Base-by-base conservation (phyloP, 2,888 invertebrate genomes). In the Embidobia sp. region DNA sequence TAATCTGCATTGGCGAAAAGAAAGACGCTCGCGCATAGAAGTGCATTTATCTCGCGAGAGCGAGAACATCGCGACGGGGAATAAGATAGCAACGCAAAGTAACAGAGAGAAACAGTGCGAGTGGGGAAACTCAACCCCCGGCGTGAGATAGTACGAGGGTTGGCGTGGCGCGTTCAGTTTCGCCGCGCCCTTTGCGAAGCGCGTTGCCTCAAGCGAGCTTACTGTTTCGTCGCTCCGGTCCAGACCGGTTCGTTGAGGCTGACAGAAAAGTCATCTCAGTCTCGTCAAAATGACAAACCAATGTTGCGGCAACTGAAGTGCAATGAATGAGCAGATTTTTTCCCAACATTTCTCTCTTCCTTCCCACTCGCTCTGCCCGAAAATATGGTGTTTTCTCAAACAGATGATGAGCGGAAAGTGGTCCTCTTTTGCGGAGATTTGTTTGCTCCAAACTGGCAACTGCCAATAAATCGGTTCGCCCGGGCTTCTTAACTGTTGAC, bases 151-250 rank as follows among this genome's bases (percentile, higher is more conserved):
- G 63, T 59, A 78, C 77, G 82, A 80, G 83, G 83, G 82, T 83
- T 82, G 84, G 82, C 79, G 82, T 81, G 80, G 80, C 82, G 82
- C 78, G 85, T 81, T 86, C 88, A 89, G 88, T 89, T 85, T 85
- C 88, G 88, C 88, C 88, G 88, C 88, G 87, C 88, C 88, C 88
- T 88, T 89, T 85, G 86, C 85, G 85, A 88, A 83, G 88, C 88
- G 88, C 88, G 87, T 81, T 82, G 82, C 82, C 80, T 79, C 73
- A 48, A 70, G 80, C 70, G 83, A 79, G 81, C 74, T 75, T 72
- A 73, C 77, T 44, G 75, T 80, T 70, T 78, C 75, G 55, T 77
- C 27, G 48, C 18, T 57, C 7, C 31, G 44, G 15, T 29, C 44
- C 5, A 29, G 6, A 22, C 22, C 22, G 22, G 22, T n/a, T 22